Conservation (phyloP, 2,113 vertebrate species). For the Recurvirostra avosetta region DNA sequence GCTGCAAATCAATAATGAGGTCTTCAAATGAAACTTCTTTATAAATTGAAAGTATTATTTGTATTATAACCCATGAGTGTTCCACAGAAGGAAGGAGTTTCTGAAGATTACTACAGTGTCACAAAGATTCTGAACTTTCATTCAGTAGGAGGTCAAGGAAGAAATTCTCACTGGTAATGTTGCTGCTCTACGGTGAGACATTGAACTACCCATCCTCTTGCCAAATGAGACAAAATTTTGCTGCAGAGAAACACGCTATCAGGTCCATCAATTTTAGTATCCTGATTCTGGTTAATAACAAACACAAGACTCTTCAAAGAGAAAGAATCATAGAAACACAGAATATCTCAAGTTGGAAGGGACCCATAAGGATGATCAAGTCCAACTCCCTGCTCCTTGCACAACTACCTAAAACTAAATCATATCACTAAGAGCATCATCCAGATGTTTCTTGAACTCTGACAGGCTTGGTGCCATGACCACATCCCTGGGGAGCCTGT, state of each 20-base stretch:
- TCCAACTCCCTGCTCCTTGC: neutral
- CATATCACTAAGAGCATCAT: accelerated
- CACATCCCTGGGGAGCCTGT: neutral
- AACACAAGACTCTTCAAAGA: neutral
- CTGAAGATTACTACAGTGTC: neutral
- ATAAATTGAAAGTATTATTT: neutral
- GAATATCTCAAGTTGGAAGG: neutral
- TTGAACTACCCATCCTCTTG: neutral
- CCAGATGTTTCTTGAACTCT: neutral
- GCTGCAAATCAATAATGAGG: neutral
- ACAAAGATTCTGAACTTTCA: neutral
- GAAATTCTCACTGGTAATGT: neutral
- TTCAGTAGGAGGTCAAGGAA: neutral
- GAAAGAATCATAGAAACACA: neutral
- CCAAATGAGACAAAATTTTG: neutral
- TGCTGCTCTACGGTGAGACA: neutral
- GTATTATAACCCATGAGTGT: neutral
- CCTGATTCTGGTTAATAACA: neutral
- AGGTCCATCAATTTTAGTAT: neutral
- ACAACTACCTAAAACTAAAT: neutral
- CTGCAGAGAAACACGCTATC: neutral
- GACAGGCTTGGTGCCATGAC: accelerated
- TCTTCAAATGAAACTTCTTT: neutral
- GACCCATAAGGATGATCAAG: neutral
- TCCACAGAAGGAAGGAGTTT: neutral